Conservation (phyloP, 1,140 invertebrate genomes). For the Acromyrmex heyeri region DNA sequence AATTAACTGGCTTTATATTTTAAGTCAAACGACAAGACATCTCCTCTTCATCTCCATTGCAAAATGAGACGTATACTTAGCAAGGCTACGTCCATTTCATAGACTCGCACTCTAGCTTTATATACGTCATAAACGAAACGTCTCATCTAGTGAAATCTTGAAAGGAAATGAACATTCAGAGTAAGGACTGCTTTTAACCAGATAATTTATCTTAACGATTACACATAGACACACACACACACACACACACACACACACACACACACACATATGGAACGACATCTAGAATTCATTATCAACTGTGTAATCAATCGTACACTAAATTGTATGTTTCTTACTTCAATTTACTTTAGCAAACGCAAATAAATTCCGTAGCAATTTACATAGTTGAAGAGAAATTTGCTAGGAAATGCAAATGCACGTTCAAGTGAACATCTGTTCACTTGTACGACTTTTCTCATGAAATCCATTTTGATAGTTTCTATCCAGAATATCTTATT, state of each 20-base stretch:
- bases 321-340: background rate
- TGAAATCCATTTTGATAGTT: background rate
- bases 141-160: slow-evolving; percentile 46
- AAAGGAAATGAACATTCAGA: slow-evolving; percentile 28
- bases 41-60: slow-evolving; percentile 8
- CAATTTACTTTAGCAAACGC: slow-evolving; percentile 10
- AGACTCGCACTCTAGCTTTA: slow-evolving; percentile 44
- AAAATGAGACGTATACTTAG: slow-evolving; percentile 34
- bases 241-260: background rate
- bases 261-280: background rate
- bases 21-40: slow-evolving; percentile 17
- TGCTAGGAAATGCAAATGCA: slow-evolving; percentile 1
- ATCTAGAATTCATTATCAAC: background rate
- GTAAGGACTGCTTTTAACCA: slow-evolving; percentile 1
- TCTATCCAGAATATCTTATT: background rate
- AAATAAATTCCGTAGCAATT: slow-evolving; percentile 20
- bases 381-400: slow-evolving; percentile 14
- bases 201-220: slow-evolving; percentile 39
- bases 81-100: slow-evolving; percentile 31
- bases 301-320: background rate
- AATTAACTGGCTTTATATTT: slow-evolving; percentile 18
- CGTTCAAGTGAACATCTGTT: slow-evolving; percentile 4
- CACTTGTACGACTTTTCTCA: background rate
- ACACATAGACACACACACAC: too few species aligned
- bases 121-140: slow-evolving; percentile 48